Evolutionary conservation across 2,113 vertebrate species (phyloP).

Genomic region (Ptyas mucosa): DNA sequence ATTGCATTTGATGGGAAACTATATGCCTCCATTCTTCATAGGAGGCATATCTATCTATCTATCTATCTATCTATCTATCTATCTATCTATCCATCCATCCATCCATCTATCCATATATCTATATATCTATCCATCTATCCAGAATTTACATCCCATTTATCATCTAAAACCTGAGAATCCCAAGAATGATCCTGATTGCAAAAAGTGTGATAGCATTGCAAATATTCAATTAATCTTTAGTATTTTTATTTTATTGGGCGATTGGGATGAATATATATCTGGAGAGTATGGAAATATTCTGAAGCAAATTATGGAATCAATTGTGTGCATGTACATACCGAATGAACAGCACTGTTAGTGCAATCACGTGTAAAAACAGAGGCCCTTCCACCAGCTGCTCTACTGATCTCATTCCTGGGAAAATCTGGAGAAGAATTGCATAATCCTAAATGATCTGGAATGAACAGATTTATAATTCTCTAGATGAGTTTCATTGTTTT

Average conservation of each 20-base stretch:
- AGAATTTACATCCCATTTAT: constrained; percentile 37
- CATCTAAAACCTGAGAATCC: constrained; percentile 35
- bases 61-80: neutral
- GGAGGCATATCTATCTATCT: neutral
- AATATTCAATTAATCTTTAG: constrained; percentile 28
- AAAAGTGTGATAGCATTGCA: constrained; percentile 13
- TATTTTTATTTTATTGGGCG: neutral
- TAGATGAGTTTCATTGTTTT: neutral
- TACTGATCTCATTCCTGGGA: neutral
- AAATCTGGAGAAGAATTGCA: neutral
- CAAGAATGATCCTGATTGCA: constrained; percentile 35
- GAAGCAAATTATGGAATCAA: constrained; percentile 21
- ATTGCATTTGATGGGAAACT: constrained; percentile 48
- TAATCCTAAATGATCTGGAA: neutral
- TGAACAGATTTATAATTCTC: neutral
- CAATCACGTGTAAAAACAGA: neutral
- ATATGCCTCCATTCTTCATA: constrained; percentile 41
- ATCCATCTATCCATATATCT: no score
- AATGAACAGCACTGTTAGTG: neutral
- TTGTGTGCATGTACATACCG: fast-evolving
- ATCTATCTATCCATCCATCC: neutral
- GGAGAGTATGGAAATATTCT: neutral
- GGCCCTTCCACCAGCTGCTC: neutral
- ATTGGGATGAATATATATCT: neutral
- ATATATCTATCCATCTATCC: neutral